Evolutionary conservation across 37 sponge, comb jelly and placozoan genomes (phyloP), one percentile per base, ranked within the genome.

Genomic region (Diacarnus erythraeanus): DNA sequence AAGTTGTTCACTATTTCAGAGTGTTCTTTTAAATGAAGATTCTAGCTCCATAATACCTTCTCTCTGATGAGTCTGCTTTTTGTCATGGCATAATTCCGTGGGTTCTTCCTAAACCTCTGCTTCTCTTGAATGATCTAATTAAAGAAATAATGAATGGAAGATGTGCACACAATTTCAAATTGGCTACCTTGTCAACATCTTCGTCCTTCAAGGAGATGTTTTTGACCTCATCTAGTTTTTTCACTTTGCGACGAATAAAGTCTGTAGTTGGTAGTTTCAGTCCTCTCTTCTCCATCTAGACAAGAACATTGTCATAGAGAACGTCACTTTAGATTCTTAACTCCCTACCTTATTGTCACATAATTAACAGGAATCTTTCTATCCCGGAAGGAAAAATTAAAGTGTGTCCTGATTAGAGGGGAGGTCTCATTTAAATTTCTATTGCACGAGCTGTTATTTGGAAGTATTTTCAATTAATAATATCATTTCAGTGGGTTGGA

Each of bases 51-150:
- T 54, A 10, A 15, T 71, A 81, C 96, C 87, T 88, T 85, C 36
- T 89, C 94, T 64, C 87, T 82, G 26, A 89, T 83, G 42, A 97
- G 76, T 61, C 86, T 87, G 59, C 77, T 95, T 73, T 98, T 95
- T 1, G 86, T 80, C 90, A 96, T 89, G 59, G 99, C 99, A 74
- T 90, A 98, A 76, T 98, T 98, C 25, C 66, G 59, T 29, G 99
- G 99, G 71, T 80, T 89, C 79, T 91, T 91, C 29, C 90, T 81
- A 72, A 94, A 98, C 37, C 84, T 93, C 57, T 91, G 75, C 74
- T 98, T 98, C 81, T 94, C 97, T 34, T 80, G 78, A 17, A 98
- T 80, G 64, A 98, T 96, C 91, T 93, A 72, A 33, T 47, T 47
- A 6, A 47, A 6, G 12, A 47, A 12, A 12, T 17, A 21, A 54